Percentiles rank a stretch among this genome's conserved stretches.
These are phyloP conservation scores for Porites divaricata DNA, from an alignment of 92 coral and sea anemone genomes.

Conservation along the genomic window DNA sequence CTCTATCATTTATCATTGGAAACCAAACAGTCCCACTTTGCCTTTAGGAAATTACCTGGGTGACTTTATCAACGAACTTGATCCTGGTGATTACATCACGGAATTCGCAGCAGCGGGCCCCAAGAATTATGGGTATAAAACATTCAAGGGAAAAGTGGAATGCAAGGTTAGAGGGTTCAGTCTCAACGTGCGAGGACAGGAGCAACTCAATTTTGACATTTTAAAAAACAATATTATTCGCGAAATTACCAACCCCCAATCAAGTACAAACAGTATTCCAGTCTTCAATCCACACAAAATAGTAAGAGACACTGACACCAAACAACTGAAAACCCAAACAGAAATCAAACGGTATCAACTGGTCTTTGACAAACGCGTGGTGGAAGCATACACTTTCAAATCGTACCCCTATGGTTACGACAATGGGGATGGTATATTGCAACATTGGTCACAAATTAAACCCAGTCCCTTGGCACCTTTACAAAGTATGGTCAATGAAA, in stretches of 20 bases:
- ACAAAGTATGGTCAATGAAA: too few relatives aligned
- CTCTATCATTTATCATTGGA: not conserved
- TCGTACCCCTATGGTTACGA: too few relatives aligned
- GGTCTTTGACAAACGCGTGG: too few relatives aligned
- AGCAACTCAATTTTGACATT: not conserved
- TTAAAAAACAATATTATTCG: not conserved
- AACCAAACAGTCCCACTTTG: not conserved
- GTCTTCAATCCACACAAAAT: too few relatives aligned
- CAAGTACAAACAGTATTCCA: too few relatives aligned
- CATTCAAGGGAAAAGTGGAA: not conserved
- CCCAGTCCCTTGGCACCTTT: too few relatives aligned
- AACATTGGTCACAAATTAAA: too few relatives aligned
- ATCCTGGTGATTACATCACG: not conserved
- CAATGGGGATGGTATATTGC: too few relatives aligned
- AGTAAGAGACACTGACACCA: too few relatives aligned
- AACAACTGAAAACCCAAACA: too few relatives aligned
- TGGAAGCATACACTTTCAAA: too few relatives aligned
- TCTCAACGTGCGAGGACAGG: not conserved
- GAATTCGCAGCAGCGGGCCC: not conserved
- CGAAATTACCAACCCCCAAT: not conserved
- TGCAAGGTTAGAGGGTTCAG: not conserved
- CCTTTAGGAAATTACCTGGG: not conserved
- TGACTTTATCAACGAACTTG: not conserved
- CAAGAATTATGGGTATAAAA: not conserved
- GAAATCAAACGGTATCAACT: too few relatives aligned